phyloP scores from a whole-genome alignment of 1,140 invertebrate genomes.

The Philotrypesis tridentata region DNA sequence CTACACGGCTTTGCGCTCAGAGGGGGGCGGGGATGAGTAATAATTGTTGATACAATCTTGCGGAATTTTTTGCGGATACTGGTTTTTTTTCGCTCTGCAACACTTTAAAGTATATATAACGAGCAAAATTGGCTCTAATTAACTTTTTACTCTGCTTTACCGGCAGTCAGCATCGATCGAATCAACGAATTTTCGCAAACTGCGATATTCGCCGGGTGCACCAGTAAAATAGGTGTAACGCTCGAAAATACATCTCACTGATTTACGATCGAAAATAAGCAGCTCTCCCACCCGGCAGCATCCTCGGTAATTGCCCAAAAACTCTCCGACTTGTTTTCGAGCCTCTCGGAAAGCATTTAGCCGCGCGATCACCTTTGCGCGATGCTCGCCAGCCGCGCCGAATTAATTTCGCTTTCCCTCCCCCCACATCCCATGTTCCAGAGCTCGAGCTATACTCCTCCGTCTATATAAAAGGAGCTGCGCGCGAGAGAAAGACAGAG shows the following conservation, averaged over 20 bases:
- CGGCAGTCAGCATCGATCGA: not conserved
- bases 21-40: too few species aligned
- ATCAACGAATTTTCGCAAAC: not conserved
- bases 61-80: too few species aligned
- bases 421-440: not conserved
- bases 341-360: not conserved
- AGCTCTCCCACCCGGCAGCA: not conserved
- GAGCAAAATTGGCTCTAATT: too few species aligned
- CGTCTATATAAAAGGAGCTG: not conserved
- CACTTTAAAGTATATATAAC: too few species aligned
- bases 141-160: too few species aligned
- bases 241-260: not conserved
- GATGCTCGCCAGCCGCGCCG: constrained; percentile 28
- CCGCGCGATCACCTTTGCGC: not conserved
- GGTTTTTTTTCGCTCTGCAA: too few species aligned
- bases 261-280: not conserved
- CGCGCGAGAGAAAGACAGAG: not conserved
- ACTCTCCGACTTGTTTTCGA: not conserved
- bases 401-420: constrained; percentile 30
- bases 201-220: not conserved
- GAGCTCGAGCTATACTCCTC: not conserved
- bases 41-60: too few species aligned
- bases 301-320: not conserved
- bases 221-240: not conserved
- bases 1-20: too few species aligned